phyloP scores from a whole-genome alignment of 2,113 vertebrate species.

The Tetraodon nigroviridis region DNA sequence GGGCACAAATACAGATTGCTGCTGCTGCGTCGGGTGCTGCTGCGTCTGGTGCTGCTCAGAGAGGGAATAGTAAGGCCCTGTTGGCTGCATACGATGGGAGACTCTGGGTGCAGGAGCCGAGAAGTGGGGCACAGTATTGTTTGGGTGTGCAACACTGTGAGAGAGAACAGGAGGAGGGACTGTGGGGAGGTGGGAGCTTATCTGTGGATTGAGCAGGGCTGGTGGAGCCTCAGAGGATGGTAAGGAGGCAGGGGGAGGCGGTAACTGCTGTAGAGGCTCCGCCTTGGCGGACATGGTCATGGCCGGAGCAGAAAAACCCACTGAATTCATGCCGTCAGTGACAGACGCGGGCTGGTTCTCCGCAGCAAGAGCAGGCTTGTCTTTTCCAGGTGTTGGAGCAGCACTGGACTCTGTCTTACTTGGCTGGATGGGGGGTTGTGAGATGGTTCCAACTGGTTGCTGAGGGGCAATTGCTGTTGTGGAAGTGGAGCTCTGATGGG shows the following conservation, averaged over 20 bases:
- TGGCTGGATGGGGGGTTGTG: conserved; percentile 51
- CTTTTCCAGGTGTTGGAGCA: conserved; percentile 75
- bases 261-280: conserved; percentile 76
- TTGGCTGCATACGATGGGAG: conserved; percentile 86
- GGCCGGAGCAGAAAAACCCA: conserved; percentile 66
- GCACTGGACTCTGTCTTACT: conserved; percentile 79
- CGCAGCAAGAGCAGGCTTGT: conserved; percentile 68
- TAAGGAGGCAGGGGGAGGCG: conserved; percentile 76
- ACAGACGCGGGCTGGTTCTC: conserved; percentile 52
- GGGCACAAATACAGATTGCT: conserved; percentile 86
- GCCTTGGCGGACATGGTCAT: conserved; percentile 70
- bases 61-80: conserved; percentile 89
- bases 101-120: conserved; percentile 83
- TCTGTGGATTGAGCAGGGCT: conserved; percentile 75
- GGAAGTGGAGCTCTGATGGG: conserved; percentile 62
- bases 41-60: conserved; percentile 71
- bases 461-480: conserved; percentile 73
- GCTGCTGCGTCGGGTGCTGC: conserved; percentile 55
- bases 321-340: conserved; percentile 59
- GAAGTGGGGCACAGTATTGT: conserved; percentile 91
- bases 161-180: conserved; percentile 75
- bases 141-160: conserved; percentile 68
- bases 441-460: conserved; percentile 68
- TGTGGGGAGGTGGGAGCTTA: conserved; percentile 74
- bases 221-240: conserved; percentile 59